Percentiles rank a stretch among this genome's conserved stretches.
phyloP scores from a whole-genome alignment of 2,113 vertebrate species.

The Charina bottae region DNA sequence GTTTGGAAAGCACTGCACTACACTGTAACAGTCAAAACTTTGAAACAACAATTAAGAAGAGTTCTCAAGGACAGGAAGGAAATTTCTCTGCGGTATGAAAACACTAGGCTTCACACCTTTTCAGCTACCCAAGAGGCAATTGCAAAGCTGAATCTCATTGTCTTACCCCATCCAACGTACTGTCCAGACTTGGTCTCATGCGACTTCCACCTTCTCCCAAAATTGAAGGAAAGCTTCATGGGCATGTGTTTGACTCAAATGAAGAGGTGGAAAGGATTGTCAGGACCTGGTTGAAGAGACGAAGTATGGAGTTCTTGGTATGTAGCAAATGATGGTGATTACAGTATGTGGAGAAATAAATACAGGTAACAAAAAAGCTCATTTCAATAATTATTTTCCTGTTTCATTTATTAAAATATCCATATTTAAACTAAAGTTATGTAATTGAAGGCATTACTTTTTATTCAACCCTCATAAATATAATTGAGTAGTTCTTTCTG shows the following conservation, averaged over 20 bases:
- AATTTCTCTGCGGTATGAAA: not conserved
- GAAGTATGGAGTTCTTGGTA: not conserved
- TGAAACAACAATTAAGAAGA: not conserved
- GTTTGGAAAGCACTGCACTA: not conserved
- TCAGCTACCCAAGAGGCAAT: not conserved
- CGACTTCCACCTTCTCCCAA: not conserved
- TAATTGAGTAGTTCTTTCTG: not conserved
- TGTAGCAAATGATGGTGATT: not conserved
- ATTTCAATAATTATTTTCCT: not conserved
- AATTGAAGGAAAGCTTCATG: not conserved
- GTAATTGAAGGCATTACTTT: not conserved
- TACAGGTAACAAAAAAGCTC: not conserved
- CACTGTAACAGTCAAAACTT: not conserved
- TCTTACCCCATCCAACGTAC: not conserved
- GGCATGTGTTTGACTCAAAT: not conserved
- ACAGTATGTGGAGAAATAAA: not conserved
- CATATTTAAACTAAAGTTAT: not conserved
- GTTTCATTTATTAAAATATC: not conserved
- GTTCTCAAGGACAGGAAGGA: not conserved
- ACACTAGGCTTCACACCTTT: not conserved
- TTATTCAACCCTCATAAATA: not conserved
- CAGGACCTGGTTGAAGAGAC: not conserved
- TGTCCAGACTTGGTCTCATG: not conserved
- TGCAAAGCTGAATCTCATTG: not conserved
- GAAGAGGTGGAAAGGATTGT: not conserved